Base-by-base conservation (phyloP, 2,888 invertebrate species). In the Megalurothrips usitatus region DNA sequence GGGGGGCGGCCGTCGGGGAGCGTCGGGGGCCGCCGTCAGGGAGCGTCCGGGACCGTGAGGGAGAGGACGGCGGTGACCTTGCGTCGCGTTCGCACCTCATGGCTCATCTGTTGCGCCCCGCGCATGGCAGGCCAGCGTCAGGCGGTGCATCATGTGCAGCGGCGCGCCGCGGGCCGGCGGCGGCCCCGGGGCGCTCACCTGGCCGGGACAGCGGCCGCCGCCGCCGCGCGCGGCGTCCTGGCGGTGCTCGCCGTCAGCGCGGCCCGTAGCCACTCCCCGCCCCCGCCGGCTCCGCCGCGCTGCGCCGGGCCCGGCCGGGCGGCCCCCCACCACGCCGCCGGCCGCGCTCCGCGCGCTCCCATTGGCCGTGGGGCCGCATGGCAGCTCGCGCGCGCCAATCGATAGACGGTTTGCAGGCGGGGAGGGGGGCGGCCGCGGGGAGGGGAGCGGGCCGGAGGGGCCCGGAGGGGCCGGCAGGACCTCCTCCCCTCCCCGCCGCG, bases 341-440 rank as follows among this genome's bases (percentile, higher is more conserved):
- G 26, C 12, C 23, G 23, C 68, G 68, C 26, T 9, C 68, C 11
- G 68, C 3, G 68, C 68, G 6, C 26, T 75, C 23, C 68, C 68
- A 75, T 75, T 75, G 68, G 68, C 26, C 68, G 68, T 23, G 9
- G 26, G 68, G 68, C 68, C 68, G 68, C 68, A 75, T 75, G 68
- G 68, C 68, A 75, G 68, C 68, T 8, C 68, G 12, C 68, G 68
- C 68, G 26, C 23, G 23, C 68, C 68, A 75, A 75, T 75, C 68
- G 68, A 75, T 26, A 23, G 26, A 8, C 19, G 58, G 58, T 6
- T 58, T 11, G 52, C 14, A 17, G 19, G 68, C 23, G 68, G 68
- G 81, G 80, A 81, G 81, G 79, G 78, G 81, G 68, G 82, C 81
- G 68, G 81, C 47, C 48, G 78, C 47, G 78, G 78, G 23, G 78